phyloP scores from a whole-genome alignment of 2,888 invertebrate species.

The Arrhopalites spinosus region DNA sequence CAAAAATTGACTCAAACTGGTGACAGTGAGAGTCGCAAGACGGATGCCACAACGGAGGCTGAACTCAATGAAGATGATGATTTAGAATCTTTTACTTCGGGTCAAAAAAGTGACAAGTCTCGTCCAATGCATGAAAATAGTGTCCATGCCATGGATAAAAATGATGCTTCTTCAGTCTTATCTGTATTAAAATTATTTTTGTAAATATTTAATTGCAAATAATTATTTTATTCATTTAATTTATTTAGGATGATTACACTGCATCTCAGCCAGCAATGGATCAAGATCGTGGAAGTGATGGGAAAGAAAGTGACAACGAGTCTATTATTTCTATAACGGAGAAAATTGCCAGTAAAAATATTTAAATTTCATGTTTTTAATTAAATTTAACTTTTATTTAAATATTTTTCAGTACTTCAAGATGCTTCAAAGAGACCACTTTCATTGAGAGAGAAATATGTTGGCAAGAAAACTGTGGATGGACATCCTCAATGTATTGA shows the following conservation, averaged over 20 bases:
- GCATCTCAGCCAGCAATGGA: not conserved
- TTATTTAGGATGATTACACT: not conserved
- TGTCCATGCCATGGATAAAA: not conserved
- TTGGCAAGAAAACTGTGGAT: slow-evolving; percentile 37
- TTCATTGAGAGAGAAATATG: slow-evolving; percentile 44
- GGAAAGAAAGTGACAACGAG: slow-evolving; percentile 1
- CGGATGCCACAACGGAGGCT: not conserved
- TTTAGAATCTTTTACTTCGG: not conserved
- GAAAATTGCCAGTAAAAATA: slow-evolving; percentile 32
- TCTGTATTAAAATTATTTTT: too few species aligned
- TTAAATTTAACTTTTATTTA: not conserved
- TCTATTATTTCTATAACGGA: slow-evolving; percentile 37
- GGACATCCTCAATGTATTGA: slow-evolving; percentile 47
- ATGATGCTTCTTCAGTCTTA: not conserved
- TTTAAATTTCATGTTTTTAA: not conserved
- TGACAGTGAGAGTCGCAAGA: not conserved
- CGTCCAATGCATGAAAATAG: too few species aligned
- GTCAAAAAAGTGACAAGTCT: not conserved
- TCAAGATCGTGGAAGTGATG: too few species aligned
- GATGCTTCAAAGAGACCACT: slow-evolving; percentile 30
- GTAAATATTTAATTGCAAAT: not conserved
- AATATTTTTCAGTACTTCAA: slow-evolving; percentile 8
- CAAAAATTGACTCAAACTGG: not conserved
- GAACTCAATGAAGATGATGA: not conserved
- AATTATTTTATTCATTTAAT: not conserved